phyloP scores from a whole-genome alignment of 2,888 invertebrate genomes.

The Amphipoea lucens region DNA sequence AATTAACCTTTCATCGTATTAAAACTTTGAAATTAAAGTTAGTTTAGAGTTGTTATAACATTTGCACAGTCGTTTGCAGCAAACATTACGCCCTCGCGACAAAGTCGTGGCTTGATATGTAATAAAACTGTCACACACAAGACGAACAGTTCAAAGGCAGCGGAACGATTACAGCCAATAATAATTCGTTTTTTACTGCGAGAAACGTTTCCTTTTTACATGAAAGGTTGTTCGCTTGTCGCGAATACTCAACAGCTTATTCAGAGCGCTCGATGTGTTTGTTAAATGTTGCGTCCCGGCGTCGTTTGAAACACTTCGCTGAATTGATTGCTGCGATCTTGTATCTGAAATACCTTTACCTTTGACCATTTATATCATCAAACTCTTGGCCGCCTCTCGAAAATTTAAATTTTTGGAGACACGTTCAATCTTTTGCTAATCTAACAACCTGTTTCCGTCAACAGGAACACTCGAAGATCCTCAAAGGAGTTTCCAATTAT shows the following conservation, averaged over 20 bases:
- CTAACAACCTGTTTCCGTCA: conserved; percentile 6
- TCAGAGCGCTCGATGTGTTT: conserved; percentile 50
- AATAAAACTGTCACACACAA: conserved; percentile 71
- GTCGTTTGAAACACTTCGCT: conserved; percentile 22
- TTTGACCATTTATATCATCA: conserved; percentile 17
- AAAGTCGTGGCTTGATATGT: conserved; percentile 34
- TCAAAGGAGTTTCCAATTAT: conserved; percentile 66
- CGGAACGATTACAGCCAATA: conserved; percentile 69
- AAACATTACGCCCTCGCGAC: conserved; percentile 4
- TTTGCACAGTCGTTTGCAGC: conserved; percentile 31
- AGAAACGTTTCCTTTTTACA: conserved; percentile 65
- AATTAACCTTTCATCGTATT: conserved; percentile 45
- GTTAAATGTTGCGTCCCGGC: conserved; percentile 58
- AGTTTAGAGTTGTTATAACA: conserved; percentile 19
- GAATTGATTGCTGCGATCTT: conserved; percentile 43
- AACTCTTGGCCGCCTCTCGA: background rate
- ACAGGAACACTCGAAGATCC: conserved; percentile 33
- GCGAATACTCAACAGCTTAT: conserved; percentile 49
- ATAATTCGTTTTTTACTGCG: conserved; percentile 68
- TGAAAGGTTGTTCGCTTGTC: conserved; percentile 66
- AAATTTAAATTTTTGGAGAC: conserved; percentile 23
- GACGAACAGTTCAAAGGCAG: conserved; percentile 68
- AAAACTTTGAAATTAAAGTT: conserved; percentile 48
- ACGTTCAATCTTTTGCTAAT: conserved; percentile 35
- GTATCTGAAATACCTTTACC: conserved; percentile 15